Evolutionary conservation across 1,140 invertebrate species (phyloP), one percentile per base, ranked within the genome.

Genomic region (Meloidogyne floridensis): DNA sequence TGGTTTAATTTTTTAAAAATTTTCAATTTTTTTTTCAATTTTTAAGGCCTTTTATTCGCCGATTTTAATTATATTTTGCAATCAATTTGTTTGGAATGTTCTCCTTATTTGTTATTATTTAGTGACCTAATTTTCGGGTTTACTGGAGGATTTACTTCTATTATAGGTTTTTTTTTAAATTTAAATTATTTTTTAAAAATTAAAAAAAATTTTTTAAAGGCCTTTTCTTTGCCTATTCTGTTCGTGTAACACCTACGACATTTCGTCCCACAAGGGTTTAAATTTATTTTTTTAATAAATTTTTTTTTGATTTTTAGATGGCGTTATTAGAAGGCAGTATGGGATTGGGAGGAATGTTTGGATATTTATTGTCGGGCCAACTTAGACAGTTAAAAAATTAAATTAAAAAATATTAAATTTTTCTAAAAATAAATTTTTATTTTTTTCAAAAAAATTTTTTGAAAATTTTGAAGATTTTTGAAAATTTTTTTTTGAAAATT

Each of bases 21-120:
- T n/a, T n/a, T n/a, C n/a, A 47, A 47, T 47, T 47, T 47, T 47
- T 47, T 47, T 7, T 47, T 6, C 4, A 47, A 47, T 6, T 47
- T 47, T 47, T 47, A 47, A 47, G 47, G 47, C 5, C 69, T 87
- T 15, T 72, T 87, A 70, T 43, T 87, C n/a, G 73, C 74, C 13
- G 82, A 85, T 53, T 43, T 89, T 32, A 87, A 87, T 71, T 87
- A 88, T 79, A 75, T 87, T 7, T 43, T 89, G 10, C 87, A 88
- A 75, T 76, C 82, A 42, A 59, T 77, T 51, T 84, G 80, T 51
- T 81, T 88, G 72, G 13, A 77, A n/a, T 82, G 56, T 72, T 85
- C 84, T 77, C 76, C 80, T 3, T 87, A 87, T 79, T 87, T 72
- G 54, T 76, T 87, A 47, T 47, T 87, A 54, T 75, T 87, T 56